Conservation (phyloP, 2,888 invertebrate genomes). For the Alloplasta piceator region DNA sequence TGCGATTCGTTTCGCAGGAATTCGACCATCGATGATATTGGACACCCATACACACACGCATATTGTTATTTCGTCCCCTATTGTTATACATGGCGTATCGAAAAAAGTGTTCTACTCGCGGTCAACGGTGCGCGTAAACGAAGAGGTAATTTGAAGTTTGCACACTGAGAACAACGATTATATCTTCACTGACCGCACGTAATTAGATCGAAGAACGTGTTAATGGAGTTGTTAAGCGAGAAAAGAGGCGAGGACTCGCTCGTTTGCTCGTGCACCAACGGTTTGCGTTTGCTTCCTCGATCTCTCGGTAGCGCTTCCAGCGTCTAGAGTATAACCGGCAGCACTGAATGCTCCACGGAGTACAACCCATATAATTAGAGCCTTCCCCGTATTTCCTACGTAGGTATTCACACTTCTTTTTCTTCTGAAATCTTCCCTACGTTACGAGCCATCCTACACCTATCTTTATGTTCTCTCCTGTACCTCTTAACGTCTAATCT, state of each 20-base stretch:
- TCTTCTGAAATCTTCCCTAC: conserved; percentile 6
- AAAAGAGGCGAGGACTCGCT: conserved; percentile 62
- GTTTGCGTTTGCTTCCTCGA: conserved; percentile 55
- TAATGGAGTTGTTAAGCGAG: conserved; percentile 68
- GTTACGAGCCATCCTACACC: conserved; percentile 30
- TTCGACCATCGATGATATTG: conserved; percentile 53
- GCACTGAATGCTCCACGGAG: conserved; percentile 41
- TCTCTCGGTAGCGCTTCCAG: conserved; percentile 56
- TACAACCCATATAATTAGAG: conserved; percentile 63
- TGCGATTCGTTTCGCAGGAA: conserved; percentile 66
- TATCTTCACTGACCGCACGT: conserved; percentile 65
- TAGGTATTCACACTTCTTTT: conserved; percentile 53
- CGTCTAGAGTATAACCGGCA: conserved; percentile 33
- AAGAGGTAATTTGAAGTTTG: conserved; percentile 27
- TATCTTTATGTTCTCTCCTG: conserved; percentile 1
- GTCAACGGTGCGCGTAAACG: conserved; percentile 51
- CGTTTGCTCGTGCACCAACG: conserved; percentile 54
- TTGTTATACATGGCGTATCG: conserved; percentile 21
- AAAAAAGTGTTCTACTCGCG: conserved; percentile 17
- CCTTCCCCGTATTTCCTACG: conserved; percentile 60
- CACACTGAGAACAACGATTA: conserved; percentile 61
- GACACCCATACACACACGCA: no score
- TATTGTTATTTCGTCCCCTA: not conserved
- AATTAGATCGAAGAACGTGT: conserved; percentile 69
- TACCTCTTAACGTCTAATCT: conserved; percentile 8